A percentile compares a stretch with the other conserved stretches of the same genome.
Evolutionary conservation across 2,888 invertebrate genomes (phyloP).

Genomic region (Zygothrica quintamaculata): DNA sequence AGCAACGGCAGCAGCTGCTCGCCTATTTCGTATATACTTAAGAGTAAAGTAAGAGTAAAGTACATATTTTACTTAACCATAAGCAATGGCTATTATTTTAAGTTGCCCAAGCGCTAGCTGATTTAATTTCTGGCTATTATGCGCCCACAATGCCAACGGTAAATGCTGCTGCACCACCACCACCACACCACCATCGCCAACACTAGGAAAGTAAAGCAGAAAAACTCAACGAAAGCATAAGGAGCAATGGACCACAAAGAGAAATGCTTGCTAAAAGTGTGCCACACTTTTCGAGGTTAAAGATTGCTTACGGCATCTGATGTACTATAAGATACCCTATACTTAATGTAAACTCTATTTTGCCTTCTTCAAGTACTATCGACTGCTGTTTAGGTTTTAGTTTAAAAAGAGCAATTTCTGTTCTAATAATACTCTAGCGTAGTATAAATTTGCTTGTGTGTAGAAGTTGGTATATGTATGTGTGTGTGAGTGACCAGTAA

Average conservation of each 20-base stretch:
- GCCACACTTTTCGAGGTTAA: constrained; percentile 20
- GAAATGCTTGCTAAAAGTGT: constrained; percentile 21
- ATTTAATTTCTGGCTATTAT: constrained; percentile 78
- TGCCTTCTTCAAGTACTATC: no score
- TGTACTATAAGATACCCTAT: constrained; percentile 22
- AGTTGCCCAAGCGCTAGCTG: constrained; percentile 76
- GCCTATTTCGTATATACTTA: constrained; percentile 35
- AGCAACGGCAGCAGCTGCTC: constrained; percentile 23
- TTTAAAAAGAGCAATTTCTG: no score
- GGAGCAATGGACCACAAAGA: constrained; percentile 27
- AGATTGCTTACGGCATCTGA: background rate
- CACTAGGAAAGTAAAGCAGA: constrained; percentile 5
- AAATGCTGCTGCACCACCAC: no score
- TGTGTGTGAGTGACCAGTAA: constrained; percentile 45
- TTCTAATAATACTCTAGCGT: no score
- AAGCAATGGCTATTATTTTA: constrained; percentile 80
- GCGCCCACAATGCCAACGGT: constrained; percentile 74
- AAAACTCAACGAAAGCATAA: constrained; percentile 20
- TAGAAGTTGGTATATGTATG: constrained; percentile 9
- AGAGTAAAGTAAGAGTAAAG: constrained; percentile 26
- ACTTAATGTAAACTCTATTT: background rate
- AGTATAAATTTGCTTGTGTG: no score
- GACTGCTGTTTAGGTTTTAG: no score
- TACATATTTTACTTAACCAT: constrained; percentile 75
- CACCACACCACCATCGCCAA: no score